A percentile compares a stretch with the other conserved stretches of the same genome.
Evolutionary conservation across 2,888 invertebrate species (phyloP).

Genomic region (Maniola hyperantus): DNA sequence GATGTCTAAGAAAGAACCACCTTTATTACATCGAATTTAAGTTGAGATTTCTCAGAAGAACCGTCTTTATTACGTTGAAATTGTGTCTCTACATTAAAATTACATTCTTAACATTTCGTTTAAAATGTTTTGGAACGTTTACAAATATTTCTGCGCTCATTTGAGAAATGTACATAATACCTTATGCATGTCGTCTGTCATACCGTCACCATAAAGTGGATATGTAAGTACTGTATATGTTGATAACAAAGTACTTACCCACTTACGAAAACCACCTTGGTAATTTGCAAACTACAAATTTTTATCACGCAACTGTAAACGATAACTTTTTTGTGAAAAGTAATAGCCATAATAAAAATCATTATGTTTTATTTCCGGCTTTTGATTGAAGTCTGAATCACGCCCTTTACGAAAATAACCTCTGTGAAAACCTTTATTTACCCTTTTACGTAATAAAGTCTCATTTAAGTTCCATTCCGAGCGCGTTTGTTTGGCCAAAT

Average conservation of each 20-base stretch:
- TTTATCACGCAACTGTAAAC: constrained; percentile 24
- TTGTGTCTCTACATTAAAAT: background rate
- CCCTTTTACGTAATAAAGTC: constrained; percentile 21
- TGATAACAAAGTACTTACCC: background rate
- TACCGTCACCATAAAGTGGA: background rate
- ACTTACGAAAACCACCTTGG: constrained; percentile 4
- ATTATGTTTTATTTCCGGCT: constrained; percentile 69
- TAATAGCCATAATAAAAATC: constrained; percentile 54
- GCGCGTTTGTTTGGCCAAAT: constrained; percentile 11
- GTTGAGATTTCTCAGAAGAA: background rate
- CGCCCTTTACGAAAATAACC: constrained; percentile 46
- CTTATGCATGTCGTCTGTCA: background rate
- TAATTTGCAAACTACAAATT: constrained; percentile 16
- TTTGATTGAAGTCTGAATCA: constrained; percentile 65
- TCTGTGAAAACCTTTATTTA: constrained; percentile 32
- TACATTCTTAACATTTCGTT: background rate
- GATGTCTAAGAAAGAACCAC: background rate
- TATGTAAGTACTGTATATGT: background rate
- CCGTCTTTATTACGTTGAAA: background rate
- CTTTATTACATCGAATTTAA: background rate
- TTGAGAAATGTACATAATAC: background rate
- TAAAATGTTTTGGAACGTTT: background rate
- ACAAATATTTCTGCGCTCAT: background rate
- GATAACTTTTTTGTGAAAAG: constrained; percentile 31
- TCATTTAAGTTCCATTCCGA: constrained; percentile 18